Base-by-base conservation (phyloP, 2,113 vertebrate species). In the Nanorana parkeri region DNA sequence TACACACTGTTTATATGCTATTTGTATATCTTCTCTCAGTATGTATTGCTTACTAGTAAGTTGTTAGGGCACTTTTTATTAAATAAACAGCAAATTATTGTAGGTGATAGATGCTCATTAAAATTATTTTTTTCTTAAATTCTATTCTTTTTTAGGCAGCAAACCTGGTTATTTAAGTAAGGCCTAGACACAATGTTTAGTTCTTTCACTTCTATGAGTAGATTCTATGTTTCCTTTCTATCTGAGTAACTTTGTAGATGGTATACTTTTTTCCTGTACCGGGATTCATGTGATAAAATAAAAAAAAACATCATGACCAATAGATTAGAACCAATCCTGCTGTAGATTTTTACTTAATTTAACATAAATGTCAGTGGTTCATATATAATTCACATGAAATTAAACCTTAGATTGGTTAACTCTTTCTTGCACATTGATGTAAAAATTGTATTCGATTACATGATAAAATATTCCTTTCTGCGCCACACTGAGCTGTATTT, bases 281-380 rank as follows among this genome's bases (percentile, higher is more conserved):
- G 51, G 20, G 11, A 23, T 68, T 21, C 20, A 51, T 68, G n/a
- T 21, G 29, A 51, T 68, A 68, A 47, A 68, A 68, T 23, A 68
- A 51, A 51, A 51, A 51, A 47, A 68, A 68, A 68, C 36, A 23
- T 68, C 36, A 68, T 51, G 41, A 68, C 20, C n/a, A 47, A 51
- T 41, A 68, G 36, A 68, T 68, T 68, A 68, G 21, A 21, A 51
- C n/a, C n/a, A 68, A 5, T 41, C 11, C 4, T 68, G 11, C 21
- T 21, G 20, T 13, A 16, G 36, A 23, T 47, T 23, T 47, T 36
- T 68, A 68, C n/a, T 68, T 68, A 68, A 68, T 68, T 51, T 17
- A 68, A n/a, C 67, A 68, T 68, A 51, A 68, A 68, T 68, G 67
- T 23, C 36, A 68, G 36, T 51, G 36, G 41, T 68, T 51, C 41